These are phyloP conservation scores for Drosophila neotestacea DNA, from an alignment of 2,888 invertebrate genomes.

Conservation along the genomic window DNA sequence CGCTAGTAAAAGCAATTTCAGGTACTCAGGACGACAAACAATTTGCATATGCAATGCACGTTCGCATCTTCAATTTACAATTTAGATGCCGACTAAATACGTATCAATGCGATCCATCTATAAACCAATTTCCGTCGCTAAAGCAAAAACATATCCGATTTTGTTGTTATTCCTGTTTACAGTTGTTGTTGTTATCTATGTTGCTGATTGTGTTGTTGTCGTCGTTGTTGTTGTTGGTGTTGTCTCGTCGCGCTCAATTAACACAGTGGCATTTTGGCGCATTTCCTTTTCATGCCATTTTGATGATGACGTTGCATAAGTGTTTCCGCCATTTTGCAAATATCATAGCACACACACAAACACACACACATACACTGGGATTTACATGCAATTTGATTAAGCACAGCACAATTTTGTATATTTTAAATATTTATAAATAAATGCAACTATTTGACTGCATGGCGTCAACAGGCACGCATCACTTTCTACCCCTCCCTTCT, in stretches of 20 bases:
- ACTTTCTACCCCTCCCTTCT: neutral
- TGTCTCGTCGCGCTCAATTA: slow-evolving; percentile 66
- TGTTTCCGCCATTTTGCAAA: slow-evolving; percentile 61
- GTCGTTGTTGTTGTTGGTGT: slow-evolving; percentile 17
- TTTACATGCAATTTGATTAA: slow-evolving; percentile 64
- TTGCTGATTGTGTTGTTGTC: slow-evolving; percentile 2
- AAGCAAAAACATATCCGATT: slow-evolving; percentile 57
- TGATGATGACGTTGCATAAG: slow-evolving; percentile 59
- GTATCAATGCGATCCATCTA: slow-evolving; percentile 68
- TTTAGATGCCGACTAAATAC: slow-evolving; percentile 64
- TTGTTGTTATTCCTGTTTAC: slow-evolving; percentile 5
- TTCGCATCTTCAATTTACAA: slow-evolving; percentile 75
- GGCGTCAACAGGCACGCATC: slow-evolving; percentile 37
- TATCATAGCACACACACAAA: slow-evolving; percentile 23
- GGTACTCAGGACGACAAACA: slow-evolving; percentile 67
- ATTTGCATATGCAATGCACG: slow-evolving; percentile 77
- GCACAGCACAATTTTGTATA: slow-evolving; percentile 53
- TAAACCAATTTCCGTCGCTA: slow-evolving; percentile 70
- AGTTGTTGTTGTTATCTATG: neutral
- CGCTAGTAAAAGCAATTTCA: slow-evolving; percentile 64
- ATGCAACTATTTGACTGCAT: slow-evolving; percentile 59
- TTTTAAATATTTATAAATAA: slow-evolving; percentile 77
- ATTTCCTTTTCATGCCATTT: slow-evolving; percentile 66
- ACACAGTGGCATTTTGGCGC: slow-evolving; percentile 69
- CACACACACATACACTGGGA: slow-evolving; percentile 4